Conservation (phyloP, 2,888 invertebrate genomes). For the Acleris sparsana region DNA sequence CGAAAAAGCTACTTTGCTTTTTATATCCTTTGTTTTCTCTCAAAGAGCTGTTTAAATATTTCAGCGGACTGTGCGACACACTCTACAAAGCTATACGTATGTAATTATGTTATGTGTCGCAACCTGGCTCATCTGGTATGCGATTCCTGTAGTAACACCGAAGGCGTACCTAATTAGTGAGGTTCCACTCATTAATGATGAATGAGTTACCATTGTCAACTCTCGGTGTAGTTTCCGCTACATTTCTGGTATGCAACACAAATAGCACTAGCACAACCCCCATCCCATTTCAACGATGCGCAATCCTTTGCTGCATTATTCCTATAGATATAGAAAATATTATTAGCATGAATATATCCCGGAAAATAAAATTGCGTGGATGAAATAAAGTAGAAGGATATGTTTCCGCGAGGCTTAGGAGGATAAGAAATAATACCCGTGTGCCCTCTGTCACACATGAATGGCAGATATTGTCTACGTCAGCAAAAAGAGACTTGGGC, state of each 20-base stretch:
- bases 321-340: not conserved
- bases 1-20: too few relatives aligned
- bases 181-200: conserved; percentile 8
- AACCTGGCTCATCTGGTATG: conserved; percentile 11
- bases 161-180: conserved; percentile 11
- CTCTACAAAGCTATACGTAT: not conserved
- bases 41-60: not conserved
- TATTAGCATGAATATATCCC: not conserved
- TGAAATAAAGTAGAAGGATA: conserved; percentile 4
- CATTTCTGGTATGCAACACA: not conserved
- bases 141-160: conserved; percentile 7
- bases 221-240: not conserved
- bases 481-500: conserved; percentile 11
- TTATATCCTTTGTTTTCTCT: too few relatives aligned
- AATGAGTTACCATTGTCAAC: conserved; percentile 10
- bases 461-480: not conserved
- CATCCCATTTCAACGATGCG: not conserved
- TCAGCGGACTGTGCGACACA: not conserved
- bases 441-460: not conserved
- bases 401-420: not conserved
- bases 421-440: not conserved
- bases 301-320: not conserved
- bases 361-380: not conserved
- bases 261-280: not conserved
- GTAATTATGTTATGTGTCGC: not conserved